These are phyloP conservation scores for Allygus modestus DNA, from an alignment of 2,888 invertebrate species.

Conservation along the genomic window DNA sequence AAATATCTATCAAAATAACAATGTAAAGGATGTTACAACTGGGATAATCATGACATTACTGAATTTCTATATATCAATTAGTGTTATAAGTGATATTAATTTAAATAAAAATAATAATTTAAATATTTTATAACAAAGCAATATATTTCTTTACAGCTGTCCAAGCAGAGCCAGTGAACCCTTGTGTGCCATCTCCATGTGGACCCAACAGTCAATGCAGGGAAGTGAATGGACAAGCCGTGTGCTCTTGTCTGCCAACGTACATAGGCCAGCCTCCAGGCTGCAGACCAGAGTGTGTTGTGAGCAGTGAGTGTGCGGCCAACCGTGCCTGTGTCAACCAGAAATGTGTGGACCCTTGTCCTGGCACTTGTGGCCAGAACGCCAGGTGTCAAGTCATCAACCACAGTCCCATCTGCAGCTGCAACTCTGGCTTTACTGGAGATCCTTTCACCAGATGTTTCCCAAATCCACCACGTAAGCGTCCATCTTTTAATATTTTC, in stretches of 20 bases:
- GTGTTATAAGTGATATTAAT: no score
- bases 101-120: no score
- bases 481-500: background rate
- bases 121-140: no score
- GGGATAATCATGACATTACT: no score
- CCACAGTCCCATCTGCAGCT: conserved; percentile 85
- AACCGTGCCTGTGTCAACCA: conserved; percentile 82
- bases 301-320: conserved; percentile 81
- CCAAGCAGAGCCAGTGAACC: conserved; percentile 73
- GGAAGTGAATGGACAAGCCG: conserved; percentile 79
- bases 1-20: no score
- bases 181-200: conserved; percentile 80
- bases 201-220: conserved; percentile 81
- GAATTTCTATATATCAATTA: no score
- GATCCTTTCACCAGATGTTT: conserved; percentile 76
- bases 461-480: conserved; percentile 76
- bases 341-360: conserved; percentile 85
- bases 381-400: conserved; percentile 84
- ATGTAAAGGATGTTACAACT: no score
- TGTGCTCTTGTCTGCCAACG: conserved; percentile 84
- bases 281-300: conserved; percentile 83
- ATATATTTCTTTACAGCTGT: conserved; percentile 50
- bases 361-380: conserved; percentile 83
- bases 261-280: conserved; percentile 83
- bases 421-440: conserved; percentile 78